phyloP scores from a whole-genome alignment of 2,113 vertebrate genomes.

The Danio rerio region DNA sequence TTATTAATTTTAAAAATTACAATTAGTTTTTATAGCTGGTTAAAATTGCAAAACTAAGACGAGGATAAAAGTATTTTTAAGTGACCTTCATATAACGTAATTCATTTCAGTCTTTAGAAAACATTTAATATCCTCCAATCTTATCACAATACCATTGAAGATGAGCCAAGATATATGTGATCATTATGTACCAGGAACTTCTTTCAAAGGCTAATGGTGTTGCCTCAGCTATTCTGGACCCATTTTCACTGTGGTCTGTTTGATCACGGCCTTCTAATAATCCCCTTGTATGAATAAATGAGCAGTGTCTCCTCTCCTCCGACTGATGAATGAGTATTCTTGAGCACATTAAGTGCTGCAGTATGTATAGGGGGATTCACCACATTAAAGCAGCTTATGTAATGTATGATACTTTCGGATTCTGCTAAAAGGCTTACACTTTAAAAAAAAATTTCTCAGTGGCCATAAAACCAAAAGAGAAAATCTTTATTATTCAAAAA shows the following conservation, averaged over 20 bases:
- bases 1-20: background rate
- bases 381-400: background rate
- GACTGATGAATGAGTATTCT: background rate
- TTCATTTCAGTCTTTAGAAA: background rate
- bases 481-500: background rate
- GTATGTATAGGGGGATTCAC: background rate
- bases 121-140: background rate
- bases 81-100: background rate
- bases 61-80: background rate
- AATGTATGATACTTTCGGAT: background rate
- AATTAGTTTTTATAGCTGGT: background rate
- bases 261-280: constrained; percentile 14
- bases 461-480: background rate
- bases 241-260: constrained; percentile 14
- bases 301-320: background rate
- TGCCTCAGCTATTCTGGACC: constrained; percentile 3
- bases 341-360: background rate
- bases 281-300: constrained; percentile 16
- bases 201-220: constrained; percentile 13
- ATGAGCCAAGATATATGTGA: background rate
- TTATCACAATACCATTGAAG: background rate
- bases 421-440: background rate
- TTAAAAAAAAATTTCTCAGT: background rate
- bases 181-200: constrained; percentile 14
- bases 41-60: background rate